Percentiles rank a stretch among this genome's conserved stretches.
Evolutionary conservation across 2,888 invertebrate species (phyloP).

Genomic region (Ichneumoninae sp.): DNA sequence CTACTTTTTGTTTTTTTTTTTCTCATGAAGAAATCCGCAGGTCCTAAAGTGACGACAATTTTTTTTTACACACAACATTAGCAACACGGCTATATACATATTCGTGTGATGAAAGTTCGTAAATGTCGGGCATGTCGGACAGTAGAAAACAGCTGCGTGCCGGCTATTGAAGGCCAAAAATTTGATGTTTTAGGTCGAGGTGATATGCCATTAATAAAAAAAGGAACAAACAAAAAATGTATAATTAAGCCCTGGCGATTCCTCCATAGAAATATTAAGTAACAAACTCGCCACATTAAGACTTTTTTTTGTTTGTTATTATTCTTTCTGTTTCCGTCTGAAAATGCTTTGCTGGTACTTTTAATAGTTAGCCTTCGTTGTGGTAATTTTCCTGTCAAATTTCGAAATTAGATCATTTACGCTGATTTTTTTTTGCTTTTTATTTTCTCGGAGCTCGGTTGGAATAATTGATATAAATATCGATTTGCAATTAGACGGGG

Average conservation of each 20-base stretch:
- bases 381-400: slow-evolving; percentile 29
- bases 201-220: slow-evolving; percentile 18
- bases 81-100: slow-evolving; percentile 50
- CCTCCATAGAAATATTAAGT: slow-evolving; percentile 51
- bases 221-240: not conserved
- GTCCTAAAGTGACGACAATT: slow-evolving; percentile 29
- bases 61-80: slow-evolving; percentile 42
- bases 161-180: slow-evolving; percentile 37
- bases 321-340: slow-evolving; percentile 52
- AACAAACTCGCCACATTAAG: slow-evolving; percentile 54
- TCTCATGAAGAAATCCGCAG: slow-evolving; percentile 68
- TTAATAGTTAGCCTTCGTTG: slow-evolving; percentile 56
- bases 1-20: slow-evolving; percentile 56
- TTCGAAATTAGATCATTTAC: not conserved
- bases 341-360: slow-evolving; percentile 62
- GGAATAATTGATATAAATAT: slow-evolving; percentile 24
- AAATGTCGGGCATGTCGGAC: slow-evolving; percentile 28
- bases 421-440: slow-evolving; percentile 15
- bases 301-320: slow-evolving; percentile 35
- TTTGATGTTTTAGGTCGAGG: slow-evolving; percentile 5
- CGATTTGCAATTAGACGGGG: slow-evolving; percentile 7
- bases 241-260: slow-evolving; percentile 50
- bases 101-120: slow-evolving; percentile 41
- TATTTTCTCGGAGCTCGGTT: not conserved
- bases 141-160: slow-evolving; percentile 32